Evolutionary conservation across 2,113 vertebrate genomes (phyloP), one percentile per base, ranked within the genome.

Genomic region (Baryphthengus martii): DNA sequence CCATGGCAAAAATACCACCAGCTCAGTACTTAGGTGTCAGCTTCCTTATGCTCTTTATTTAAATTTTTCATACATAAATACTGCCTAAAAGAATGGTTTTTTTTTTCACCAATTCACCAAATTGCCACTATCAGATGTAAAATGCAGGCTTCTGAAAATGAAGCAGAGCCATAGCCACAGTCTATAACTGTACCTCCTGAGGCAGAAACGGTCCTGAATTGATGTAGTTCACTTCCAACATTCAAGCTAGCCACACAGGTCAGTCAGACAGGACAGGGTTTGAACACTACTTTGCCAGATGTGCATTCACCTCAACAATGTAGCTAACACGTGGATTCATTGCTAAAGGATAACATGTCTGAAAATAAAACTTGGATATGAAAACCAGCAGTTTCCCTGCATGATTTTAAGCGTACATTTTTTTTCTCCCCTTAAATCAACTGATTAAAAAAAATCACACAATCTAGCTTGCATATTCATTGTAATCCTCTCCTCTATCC

Each of bases 251-350:
- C 53, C 50, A 13, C 31, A 7, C 1, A 2, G 53, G 26, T 37
- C 0, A 0, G 28, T 55, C 39, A 52, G 71, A 45, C n/a, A 42
- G 68, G 28, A 66, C 3, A 2, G 19, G 5, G 28, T 56, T 66
- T 89, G 81, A 70, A 20, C 45, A 19, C 14, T 42, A n/a, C 35
- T 71, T 59, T 55, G 7, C 42, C 35, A 68, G 55, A 40, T 31
- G 13, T 23, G 25, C 6, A n/a, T 44, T 66, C 37, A 61, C 18
- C 59, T 33, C 50, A 65, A 14, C 0, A 1, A 25, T 19, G 25
- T 47, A 79, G 37, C 6, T 24, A 77, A 55, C 10, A 21, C 0
- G 0, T 74, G 44, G 50, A 44, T 35, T 72, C 73, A 7, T 31
- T 84, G 53, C 5, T 14, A 47, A 62, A 61, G 40, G 35, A 65